A percentile compares a stretch with the other conserved stretches of the same genome.
Conservation (phyloP, 2,797 vertebrate genomes). For the Siniperca scherzeri region DNA sequence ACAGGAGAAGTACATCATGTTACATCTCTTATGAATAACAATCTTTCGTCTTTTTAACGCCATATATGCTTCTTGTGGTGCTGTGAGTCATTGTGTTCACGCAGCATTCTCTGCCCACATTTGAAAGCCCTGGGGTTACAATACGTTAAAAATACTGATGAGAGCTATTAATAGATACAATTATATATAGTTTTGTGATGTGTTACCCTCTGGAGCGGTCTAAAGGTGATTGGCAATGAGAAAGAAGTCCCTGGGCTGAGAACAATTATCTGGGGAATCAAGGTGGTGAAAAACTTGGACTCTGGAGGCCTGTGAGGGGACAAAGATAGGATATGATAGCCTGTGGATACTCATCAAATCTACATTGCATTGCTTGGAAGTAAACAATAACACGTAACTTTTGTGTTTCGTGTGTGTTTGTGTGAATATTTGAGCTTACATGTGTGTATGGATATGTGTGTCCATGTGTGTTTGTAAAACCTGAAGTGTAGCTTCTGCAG, state of each 20-base stretch:
- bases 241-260: constrained; percentile 91
- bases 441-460: neutral
- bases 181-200: neutral
- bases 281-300: constrained; percentile 88
- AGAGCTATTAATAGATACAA: neutral
- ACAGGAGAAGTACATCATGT: neutral
- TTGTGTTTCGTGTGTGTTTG: neutral
- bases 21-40: neutral
- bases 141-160: neutral
- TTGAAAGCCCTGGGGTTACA: neutral
- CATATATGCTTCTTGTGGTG: neutral
- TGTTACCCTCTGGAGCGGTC: constrained; percentile 89
- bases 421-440: neutral
- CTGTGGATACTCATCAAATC: neutral
- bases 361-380: neutral
- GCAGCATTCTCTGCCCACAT: neutral
- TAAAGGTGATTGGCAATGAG: constrained; percentile 90
- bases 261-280: constrained; percentile 85
- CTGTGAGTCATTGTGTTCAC: neutral
- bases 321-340: neutral
- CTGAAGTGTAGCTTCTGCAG: constrained; percentile 90
- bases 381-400: neutral
- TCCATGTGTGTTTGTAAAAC: constrained; percentile 73
- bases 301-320: constrained; percentile 83
- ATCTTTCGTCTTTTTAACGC: neutral